These are phyloP conservation scores for Desoria tigrina DNA, from an alignment of 2,888 invertebrate genomes.

Conservation along the genomic window DNA sequence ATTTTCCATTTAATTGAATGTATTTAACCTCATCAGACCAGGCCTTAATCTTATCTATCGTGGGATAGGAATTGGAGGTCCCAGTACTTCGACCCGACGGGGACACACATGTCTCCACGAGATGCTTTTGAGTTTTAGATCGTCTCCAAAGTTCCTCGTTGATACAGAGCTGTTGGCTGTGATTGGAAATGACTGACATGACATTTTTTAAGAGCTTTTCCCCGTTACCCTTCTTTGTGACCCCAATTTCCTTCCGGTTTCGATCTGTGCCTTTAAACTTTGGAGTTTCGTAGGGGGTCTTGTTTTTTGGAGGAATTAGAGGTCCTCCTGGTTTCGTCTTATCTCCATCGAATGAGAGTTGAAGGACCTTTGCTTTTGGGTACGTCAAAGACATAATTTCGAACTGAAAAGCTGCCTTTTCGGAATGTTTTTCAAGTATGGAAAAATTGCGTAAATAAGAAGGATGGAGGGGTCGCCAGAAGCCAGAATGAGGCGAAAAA, in stretches of 20 bases:
- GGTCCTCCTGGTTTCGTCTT: too few species aligned
- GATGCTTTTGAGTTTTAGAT: constrained; percentile 2
- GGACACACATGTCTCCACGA: not conserved
- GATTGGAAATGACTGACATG: constrained; percentile 13
- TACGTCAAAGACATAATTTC: too few species aligned
- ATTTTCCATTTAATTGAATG: not conserved
- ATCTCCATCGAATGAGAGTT: too few species aligned
- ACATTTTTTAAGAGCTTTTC: not conserved
- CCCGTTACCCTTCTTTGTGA: not conserved
- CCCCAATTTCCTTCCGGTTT: not conserved
- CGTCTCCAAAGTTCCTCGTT: constrained; percentile 8
- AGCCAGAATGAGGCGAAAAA: too few species aligned
- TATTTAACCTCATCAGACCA: constrained; percentile 11
- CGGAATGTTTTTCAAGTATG: too few species aligned
- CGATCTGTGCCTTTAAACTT: too few species aligned
- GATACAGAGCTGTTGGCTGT: constrained; percentile 2
- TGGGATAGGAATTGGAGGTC: not conserved
- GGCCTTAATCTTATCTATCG: not conserved
- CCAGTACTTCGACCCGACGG: not conserved
- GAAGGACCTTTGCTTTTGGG: too few species aligned
- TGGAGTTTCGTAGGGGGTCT: too few species aligned
- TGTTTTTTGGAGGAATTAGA: too few species aligned
- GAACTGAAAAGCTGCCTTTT: too few species aligned
- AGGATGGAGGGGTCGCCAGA: too few species aligned
- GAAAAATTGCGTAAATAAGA: too few species aligned